Percentiles rank a stretch among this genome's conserved stretches.
phyloP scores from a whole-genome alignment of 2,113 vertebrate species.

The Tenrec ecaudatus region DNA sequence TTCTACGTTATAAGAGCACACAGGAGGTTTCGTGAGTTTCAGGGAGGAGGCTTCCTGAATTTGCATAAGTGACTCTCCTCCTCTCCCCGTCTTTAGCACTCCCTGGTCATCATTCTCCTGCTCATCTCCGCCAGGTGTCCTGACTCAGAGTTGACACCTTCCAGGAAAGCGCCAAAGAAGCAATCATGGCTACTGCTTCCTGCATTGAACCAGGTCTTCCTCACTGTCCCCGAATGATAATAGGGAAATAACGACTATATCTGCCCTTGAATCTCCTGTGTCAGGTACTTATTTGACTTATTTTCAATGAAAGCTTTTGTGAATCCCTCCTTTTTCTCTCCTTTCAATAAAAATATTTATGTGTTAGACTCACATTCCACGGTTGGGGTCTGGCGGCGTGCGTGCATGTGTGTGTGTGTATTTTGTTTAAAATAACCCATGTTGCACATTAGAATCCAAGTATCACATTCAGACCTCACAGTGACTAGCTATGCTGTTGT shows the following conservation, averaged over 20 bases:
- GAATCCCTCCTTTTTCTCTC: background rate
- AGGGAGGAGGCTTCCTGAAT: background rate
- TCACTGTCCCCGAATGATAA: background rate
- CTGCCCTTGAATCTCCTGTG: background rate
- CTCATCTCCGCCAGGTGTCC: accelerated
- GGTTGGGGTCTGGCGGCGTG: too few species aligned
- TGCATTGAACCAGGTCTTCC: background rate
- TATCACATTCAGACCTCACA: too few species aligned
- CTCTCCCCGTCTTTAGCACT: background rate
- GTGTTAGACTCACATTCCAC: too few species aligned
- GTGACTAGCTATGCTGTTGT: too few species aligned
- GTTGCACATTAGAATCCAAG: too few species aligned
- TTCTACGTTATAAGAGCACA: background rate
- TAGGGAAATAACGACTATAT: background rate
- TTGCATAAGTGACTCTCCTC: background rate
- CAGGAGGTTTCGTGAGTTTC: background rate
- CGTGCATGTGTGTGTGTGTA: too few species aligned
- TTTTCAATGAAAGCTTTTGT: background rate
- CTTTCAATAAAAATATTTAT: too few species aligned
- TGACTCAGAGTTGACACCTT: background rate
- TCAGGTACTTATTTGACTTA: background rate
- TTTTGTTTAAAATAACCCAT: too few species aligned
- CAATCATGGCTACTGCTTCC: background rate
- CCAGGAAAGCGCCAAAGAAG: too few species aligned
- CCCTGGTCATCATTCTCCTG: accelerated